Base-by-base conservation (phyloP, 2,113 vertebrate genomes). In the Pelodiscus sinensis region DNA sequence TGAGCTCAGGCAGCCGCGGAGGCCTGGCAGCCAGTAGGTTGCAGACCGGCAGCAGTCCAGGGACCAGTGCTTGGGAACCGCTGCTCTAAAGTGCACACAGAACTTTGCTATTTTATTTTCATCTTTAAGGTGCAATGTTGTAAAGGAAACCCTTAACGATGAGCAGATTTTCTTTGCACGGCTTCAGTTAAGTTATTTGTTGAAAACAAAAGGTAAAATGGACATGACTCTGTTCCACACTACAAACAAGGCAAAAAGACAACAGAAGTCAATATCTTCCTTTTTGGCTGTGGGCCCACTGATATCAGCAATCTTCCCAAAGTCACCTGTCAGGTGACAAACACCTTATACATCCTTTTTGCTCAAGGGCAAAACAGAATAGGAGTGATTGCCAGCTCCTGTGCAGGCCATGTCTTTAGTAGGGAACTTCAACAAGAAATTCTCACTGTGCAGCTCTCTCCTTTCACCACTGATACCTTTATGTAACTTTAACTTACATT, bases 401-500 rank as follows among this genome's bases (percentile, higher is more conserved):
- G 81, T 44, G 44, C 79, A 62, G 79, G 6, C 79, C 62, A 4
- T 38, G 44, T 2, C 4, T 80, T 35, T 54, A 51, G 38, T 91
- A 35, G 60, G 77, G 24, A 80, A 88, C 2, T 1, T 16, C 38
- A 55, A 0, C 22, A 78, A 77, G 44, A 77, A 50, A n/a, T 94
- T 89, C 85, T 86, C 60, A 85, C 9, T 52, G 18, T 80, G 22
- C 60, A 86, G 24, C 38, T 92, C n/a, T 55, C 18, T 85, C 77
- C 71, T 65, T 11, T 73, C 27, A 19, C 65, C 29, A 31, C 51
- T 85, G 87, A 92, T 73, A 65, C 71, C 3, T 25, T n/a, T n/a
- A n/a, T n/a, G n/a, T n/a, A n/a, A 27, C 84, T 44, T 89, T 92
- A 88, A 51, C 51, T 84, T 93, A 88, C 57, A 92, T 44, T 86